Base-by-base conservation (phyloP, 2,797 vertebrate species). In the Neostethus bicornis region DNA sequence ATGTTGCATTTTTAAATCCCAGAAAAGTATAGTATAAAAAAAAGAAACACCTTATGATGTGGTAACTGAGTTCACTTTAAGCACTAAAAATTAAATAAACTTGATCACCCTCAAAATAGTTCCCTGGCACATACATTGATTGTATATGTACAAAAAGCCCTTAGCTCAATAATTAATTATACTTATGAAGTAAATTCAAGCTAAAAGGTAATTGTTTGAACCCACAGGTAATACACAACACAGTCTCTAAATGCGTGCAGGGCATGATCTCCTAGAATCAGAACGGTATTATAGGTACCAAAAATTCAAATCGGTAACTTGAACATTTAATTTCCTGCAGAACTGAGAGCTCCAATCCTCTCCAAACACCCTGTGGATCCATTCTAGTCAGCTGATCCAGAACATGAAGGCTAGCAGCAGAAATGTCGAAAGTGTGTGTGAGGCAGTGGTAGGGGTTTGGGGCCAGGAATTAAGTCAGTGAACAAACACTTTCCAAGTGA, bases 301-400 rank as follows among this genome's bases (percentile, higher is more conserved):
- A 62, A 75, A 64, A 44, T 49, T 68, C 49, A n/a, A 35, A 34
- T 49, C 58, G 79, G 78, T 61, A 81, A 80, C 67, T 45, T n/a
- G 67, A 85, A 81, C 79, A 62, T 89, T 83, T 87, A 25, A 88
- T 90, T 89, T 91, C 81, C 83, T 90, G 75, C 63, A 50, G 26
- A 73, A 29, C 16, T 19, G 66, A 29, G 74, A 68, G 61, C 44
- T 6, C 77, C 73, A 80, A 79, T 81, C 66, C 66, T 85, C 73
- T 44, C 55, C 66, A 87, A 85, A 87, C 83, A 87, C 51, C 1
- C 17, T 21, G 34, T 68, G 85, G 77, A 81, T 73, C 77, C 69
- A 62, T 69, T 57, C 63, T 66, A 69, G 75, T 81, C 48, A 1
- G 63, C 52, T 28, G 58, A 48, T 54, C 73, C 73, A 34, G 51